Evolutionary conservation across 2,797 vertebrate genomes (phyloP).

Genomic region (Adelosebastes latens): DNA sequence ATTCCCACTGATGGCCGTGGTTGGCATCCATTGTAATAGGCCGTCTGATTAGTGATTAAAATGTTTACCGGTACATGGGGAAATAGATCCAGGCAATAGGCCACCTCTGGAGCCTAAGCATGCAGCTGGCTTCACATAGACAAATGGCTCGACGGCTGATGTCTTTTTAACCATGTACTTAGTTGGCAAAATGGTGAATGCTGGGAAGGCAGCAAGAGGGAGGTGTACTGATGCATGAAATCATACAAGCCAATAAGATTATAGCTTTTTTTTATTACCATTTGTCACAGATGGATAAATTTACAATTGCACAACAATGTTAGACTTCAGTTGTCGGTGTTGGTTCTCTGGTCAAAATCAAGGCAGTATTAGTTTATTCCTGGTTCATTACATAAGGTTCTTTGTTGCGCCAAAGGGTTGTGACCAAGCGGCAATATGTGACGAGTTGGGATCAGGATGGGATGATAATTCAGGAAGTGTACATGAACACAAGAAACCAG

Average conservation of each 20-base stretch:
- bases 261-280: slow-evolving; percentile 35
- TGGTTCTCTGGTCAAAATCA: slow-evolving; percentile 13
- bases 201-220: slow-evolving; percentile 2
- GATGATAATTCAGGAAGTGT: not conserved
- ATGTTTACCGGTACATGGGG: slow-evolving; percentile 74
- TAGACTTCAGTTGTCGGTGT: slow-evolving; percentile 10
- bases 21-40: slow-evolving; percentile 69
- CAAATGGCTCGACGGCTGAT: slow-evolving; percentile 67
- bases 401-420: not conserved
- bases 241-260: slow-evolving; percentile 49
- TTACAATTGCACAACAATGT: slow-evolving; percentile 36
- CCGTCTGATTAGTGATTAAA: slow-evolving; percentile 81
- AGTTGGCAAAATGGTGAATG: slow-evolving; percentile 33
- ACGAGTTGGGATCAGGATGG: no score
- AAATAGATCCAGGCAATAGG: slow-evolving; percentile 63
- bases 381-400: not conserved
- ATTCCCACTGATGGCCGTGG: slow-evolving; percentile 73
- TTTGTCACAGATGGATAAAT: slow-evolving; percentile 46
- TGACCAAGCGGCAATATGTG: no score
- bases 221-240: slow-evolving; percentile 57
- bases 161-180: slow-evolving; percentile 75
- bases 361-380: not conserved
- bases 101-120: slow-evolving; percentile 43
- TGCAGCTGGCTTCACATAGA: slow-evolving; percentile 42
- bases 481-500: not conserved